A percentile compares a stretch with the other conserved stretches of the same genome.
Evolutionary conservation across 2,888 invertebrate species (phyloP).

Genomic region (Scrobipalpa costella): DNA sequence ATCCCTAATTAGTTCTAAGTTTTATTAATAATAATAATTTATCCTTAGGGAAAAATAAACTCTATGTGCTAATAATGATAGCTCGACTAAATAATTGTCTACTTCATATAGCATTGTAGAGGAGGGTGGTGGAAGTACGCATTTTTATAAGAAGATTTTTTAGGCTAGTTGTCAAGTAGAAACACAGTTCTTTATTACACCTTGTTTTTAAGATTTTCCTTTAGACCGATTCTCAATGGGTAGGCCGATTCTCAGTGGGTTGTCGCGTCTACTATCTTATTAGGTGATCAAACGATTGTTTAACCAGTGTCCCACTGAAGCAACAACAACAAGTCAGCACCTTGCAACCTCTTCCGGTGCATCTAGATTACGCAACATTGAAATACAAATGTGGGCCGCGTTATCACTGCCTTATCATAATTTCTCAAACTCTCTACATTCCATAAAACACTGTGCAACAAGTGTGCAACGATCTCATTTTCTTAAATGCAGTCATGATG

Average conservation of each 20-base stretch:
- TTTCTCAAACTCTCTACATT: constrained; percentile 46
- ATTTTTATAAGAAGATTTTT: too few relatives aligned
- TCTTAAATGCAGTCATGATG: neutral
- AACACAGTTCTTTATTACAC: too few relatives aligned
- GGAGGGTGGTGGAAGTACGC: too few relatives aligned
- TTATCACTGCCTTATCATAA: constrained; percentile 62
- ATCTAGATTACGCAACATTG: constrained; percentile 60
- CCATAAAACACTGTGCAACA: constrained; percentile 15
- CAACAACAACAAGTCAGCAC: neutral
- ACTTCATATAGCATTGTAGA: too few relatives aligned
- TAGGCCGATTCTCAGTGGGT: neutral
- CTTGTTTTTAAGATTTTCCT: too few relatives aligned
- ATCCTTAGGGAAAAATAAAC: too few relatives aligned
- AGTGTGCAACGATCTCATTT: neutral
- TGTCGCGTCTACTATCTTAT: neutral
- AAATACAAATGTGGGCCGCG: constrained; percentile 59
- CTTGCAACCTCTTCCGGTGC: constrained; percentile 40
- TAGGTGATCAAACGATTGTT: neutral
- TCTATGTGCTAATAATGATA: too few relatives aligned
- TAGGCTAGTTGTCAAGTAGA: too few relatives aligned
- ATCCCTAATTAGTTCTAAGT: too few relatives aligned
- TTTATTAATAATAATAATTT: too few relatives aligned
- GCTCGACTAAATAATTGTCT: too few relatives aligned
- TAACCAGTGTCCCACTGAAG: neutral
- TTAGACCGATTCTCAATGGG: too few relatives aligned